These are phyloP conservation scores for Burhinus bistriatus DNA, from an alignment of 2,113 vertebrate genomes.

Conservation along the genomic window DNA sequence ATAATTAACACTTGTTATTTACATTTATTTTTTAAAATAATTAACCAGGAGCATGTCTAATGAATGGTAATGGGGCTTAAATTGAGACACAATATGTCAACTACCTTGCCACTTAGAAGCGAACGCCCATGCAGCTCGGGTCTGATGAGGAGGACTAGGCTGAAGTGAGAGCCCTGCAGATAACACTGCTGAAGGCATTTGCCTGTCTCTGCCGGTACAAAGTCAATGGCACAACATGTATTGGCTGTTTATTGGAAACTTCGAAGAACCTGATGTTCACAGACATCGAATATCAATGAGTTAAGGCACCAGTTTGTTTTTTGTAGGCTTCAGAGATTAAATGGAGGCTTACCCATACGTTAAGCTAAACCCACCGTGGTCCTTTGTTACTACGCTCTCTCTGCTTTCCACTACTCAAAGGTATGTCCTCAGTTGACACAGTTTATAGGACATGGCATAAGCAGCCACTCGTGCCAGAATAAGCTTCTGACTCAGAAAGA, in stretches of 20 bases:
- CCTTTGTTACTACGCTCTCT: not conserved
- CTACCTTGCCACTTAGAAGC: constrained; percentile 41
- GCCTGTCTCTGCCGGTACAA: not conserved
- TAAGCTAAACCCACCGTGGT: not conserved
- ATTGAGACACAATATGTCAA: constrained; percentile 55
- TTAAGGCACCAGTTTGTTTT: not conserved
- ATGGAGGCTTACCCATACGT: not conserved
- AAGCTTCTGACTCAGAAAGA: constrained; percentile 56
- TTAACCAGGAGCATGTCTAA: constrained; percentile 51
- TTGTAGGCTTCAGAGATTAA: not conserved
- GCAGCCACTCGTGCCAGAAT: constrained; percentile 21
- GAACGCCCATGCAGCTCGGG: not conserved
- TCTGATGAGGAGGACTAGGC: not conserved
- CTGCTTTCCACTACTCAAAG: not conserved
- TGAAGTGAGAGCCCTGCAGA: not conserved
- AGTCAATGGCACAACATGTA: not conserved
- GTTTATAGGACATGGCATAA: constrained; percentile 46
- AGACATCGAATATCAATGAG: not conserved
- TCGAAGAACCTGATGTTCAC: not conserved
- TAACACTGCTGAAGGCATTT: not conserved
- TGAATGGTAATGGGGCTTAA: constrained; percentile 59
- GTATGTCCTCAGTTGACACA: constrained; percentile 54
- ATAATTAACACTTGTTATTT: constrained; percentile 70
- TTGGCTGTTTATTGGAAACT: not conserved
- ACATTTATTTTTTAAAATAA: constrained; percentile 66